Conservation (phyloP, 2,113 vertebrate genomes). For the Boleophthalmus pectinirostris region DNA sequence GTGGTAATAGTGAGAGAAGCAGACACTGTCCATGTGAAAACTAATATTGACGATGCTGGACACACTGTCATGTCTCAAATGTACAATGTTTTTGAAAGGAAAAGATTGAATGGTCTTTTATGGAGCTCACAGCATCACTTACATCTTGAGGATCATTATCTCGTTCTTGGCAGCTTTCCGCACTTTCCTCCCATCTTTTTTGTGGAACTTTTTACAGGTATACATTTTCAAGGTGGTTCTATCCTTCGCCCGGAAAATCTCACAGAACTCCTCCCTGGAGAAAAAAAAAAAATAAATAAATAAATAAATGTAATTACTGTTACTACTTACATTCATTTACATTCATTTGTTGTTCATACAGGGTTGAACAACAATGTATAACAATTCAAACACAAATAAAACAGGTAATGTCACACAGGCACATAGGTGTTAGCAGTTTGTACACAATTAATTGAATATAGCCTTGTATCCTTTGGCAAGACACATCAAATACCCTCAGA, state of each 20-base stretch:
- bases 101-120: not conserved
- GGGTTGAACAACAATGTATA: not conserved
- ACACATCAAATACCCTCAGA: too few species aligned
- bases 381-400: not conserved
- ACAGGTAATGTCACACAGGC: too few species aligned
- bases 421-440: too few species aligned
- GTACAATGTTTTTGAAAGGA: not conserved
- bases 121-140: slow-evolving; percentile 59
- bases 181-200: slow-evolving; percentile 96
- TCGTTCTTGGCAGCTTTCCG: slow-evolving; percentile 98
- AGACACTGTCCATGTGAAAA: not conserved
- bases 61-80: slow-evolving; percentile 9
- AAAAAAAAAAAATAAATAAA: slow-evolving; percentile 8
- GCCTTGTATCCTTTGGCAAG: too few species aligned
- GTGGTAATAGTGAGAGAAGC: not conserved
- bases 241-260: slow-evolving; percentile 98
- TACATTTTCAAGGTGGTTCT: slow-evolving; percentile 93
- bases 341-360: too few species aligned
- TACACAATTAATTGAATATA: too few species aligned
- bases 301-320: too few species aligned
- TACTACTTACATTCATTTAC: not conserved
- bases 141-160: slow-evolving; percentile 98
- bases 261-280: slow-evolving; percentile 96
- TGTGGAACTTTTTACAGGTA: slow-evolving; percentile 99
- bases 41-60: not conserved